phyloP scores from a whole-genome alignment of 1,140 invertebrate genomes.

The Pollicipes pollicipes region DNA sequence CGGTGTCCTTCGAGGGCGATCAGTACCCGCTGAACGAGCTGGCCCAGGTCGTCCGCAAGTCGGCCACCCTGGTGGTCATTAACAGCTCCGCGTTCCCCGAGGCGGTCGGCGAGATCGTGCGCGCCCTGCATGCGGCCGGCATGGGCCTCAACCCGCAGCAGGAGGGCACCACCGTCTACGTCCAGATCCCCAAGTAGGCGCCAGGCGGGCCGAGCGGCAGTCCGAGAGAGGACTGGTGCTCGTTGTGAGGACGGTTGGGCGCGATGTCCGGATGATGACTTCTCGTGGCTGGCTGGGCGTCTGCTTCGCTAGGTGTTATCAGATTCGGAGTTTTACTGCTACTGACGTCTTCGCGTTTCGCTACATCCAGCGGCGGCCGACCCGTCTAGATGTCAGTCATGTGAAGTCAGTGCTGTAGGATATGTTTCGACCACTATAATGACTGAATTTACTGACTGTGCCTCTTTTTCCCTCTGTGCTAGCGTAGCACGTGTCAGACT shows the following conservation, averaged over 20 bases:
- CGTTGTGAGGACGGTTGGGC: not conserved
- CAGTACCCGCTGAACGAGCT: slow-evolving; percentile 70
- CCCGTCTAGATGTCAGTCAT: too few relatives aligned
- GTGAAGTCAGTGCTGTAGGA: too few relatives aligned
- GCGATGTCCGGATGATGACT: not conserved
- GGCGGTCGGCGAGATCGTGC: slow-evolving; percentile 54
- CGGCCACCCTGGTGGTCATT: slow-evolving; percentile 64
- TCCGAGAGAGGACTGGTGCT: not conserved
- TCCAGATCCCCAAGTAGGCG: slow-evolving; percentile 67
- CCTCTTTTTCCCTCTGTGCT: too few relatives aligned
- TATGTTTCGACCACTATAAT: too few relatives aligned
- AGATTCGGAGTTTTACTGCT: not conserved
- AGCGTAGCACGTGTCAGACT: too few relatives aligned
- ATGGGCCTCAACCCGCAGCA: slow-evolving; percentile 88
- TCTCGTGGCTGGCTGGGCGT: not conserved
- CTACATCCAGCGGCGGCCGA: too few relatives aligned
- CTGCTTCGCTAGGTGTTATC: not conserved
- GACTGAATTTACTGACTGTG: too few relatives aligned
- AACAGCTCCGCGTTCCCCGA: slow-evolving; percentile 68
- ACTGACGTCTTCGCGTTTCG: not conserved
- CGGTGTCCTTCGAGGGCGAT: slow-evolving; percentile 56
- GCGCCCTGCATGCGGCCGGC: slow-evolving; percentile 54
- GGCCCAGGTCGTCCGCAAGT: slow-evolving; percentile 69
- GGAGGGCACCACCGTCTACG: slow-evolving; percentile 71
- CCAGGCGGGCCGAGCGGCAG: not conserved